Evolutionary conservation across 2,113 vertebrate genomes (phyloP).

Genomic region (Gymnarchus niloticus): DNA sequence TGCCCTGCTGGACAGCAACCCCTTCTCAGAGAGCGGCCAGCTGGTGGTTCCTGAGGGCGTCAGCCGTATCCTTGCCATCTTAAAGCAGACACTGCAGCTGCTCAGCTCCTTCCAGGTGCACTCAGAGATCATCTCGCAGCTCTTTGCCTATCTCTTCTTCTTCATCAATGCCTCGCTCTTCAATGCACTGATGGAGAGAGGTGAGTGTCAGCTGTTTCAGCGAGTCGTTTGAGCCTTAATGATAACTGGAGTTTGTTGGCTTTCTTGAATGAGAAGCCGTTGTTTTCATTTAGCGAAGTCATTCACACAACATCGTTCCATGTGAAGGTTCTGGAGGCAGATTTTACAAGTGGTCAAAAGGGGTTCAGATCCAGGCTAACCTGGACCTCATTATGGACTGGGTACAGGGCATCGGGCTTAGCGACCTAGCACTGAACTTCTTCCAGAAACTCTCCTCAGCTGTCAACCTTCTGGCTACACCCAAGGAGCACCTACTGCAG

Average conservation of each 20-base stretch:
- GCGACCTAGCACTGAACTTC: constrained; percentile 55
- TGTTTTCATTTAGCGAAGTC: not conserved
- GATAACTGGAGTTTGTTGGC: not conserved
- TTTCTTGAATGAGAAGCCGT: not conserved
- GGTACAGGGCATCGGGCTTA: constrained; percentile 57
- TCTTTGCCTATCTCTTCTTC: constrained; percentile 69
- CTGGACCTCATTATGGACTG: constrained; percentile 68
- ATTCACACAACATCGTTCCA: constrained; percentile 11
- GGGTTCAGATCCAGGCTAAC: constrained; percentile 61
- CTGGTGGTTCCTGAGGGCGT: constrained; percentile 34
- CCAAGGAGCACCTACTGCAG: constrained; percentile 62
- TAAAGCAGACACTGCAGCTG: constrained; percentile 49
- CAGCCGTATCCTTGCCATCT: constrained; percentile 51
- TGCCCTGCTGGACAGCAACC: constrained; percentile 61
- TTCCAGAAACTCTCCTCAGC: constrained; percentile 60
- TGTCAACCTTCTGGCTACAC: constrained; percentile 64
- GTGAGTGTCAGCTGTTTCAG: constrained; percentile 40
- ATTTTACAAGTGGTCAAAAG: constrained; percentile 68
- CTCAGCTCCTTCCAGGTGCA: constrained; percentile 59
- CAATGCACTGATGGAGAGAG: constrained; percentile 73
- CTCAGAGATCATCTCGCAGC: constrained; percentile 60
- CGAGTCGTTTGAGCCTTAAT: not conserved
- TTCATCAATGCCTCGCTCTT: constrained; percentile 72
- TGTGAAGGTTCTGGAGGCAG: constrained; percentile 58
- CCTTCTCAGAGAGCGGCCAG: constrained; percentile 48